Evolutionary conservation across 2,113 vertebrate species (phyloP).

Genomic region (Chaetodon trifascialis): DNA sequence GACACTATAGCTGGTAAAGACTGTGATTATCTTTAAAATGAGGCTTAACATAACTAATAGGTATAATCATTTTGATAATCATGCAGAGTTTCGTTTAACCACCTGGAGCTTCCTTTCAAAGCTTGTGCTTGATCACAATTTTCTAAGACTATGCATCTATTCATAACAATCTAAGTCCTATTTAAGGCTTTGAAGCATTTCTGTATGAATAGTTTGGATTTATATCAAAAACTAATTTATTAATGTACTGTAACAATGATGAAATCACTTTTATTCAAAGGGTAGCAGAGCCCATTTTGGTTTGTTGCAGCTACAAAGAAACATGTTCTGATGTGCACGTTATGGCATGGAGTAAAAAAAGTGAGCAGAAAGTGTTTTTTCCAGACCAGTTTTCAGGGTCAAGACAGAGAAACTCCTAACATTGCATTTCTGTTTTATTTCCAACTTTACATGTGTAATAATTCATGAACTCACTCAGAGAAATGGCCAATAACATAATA

Average conservation of each 20-base stretch:
- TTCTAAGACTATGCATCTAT: background rate
- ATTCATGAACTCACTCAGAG: background rate
- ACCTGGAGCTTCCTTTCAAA: background rate
- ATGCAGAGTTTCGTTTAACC: background rate
- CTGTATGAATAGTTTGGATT: too few relatives aligned
- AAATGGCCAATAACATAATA: background rate
- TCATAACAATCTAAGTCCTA: background rate
- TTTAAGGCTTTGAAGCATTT: background rate
- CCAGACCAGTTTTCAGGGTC: background rate
- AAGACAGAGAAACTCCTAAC: background rate
- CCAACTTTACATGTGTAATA: background rate
- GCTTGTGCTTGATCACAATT: background rate
- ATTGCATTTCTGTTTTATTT: background rate
- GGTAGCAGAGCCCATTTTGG: too few relatives aligned
- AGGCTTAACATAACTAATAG: conserved; percentile 5
- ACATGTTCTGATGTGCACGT: too few relatives aligned
- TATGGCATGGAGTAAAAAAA: background rate
- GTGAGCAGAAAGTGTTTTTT: background rate
- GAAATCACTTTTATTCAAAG: background rate
- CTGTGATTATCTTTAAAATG: conserved; percentile 15
- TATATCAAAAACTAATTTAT: background rate
- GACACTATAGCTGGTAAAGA: background rate
- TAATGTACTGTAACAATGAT: background rate
- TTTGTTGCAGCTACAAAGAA: too few relatives aligned
- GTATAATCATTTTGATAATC: background rate